Evolutionary conservation across 2,113 vertebrate genomes (phyloP).

Genomic region (Myotis yumanensis): DNA sequence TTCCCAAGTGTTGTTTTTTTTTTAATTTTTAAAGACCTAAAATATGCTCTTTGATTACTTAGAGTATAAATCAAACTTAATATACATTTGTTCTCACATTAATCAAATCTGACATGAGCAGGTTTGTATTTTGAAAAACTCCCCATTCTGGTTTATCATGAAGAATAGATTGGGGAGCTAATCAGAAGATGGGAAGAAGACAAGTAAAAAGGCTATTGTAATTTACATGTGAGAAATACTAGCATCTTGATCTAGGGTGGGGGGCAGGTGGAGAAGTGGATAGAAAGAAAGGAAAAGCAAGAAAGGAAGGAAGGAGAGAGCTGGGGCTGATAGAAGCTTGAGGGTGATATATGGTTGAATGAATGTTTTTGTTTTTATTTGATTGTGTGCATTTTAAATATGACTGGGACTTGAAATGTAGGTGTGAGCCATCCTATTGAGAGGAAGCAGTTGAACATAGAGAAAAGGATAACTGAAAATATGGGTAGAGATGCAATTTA

Average conservation of each 20-base stretch:
- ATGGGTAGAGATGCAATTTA: not conserved
- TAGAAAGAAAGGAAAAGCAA: not conserved
- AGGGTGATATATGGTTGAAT: not conserved
- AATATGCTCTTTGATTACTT: not conserved
- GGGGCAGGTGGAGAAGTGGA: not conserved
- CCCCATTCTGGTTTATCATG: not conserved
- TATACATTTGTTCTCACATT: not conserved
- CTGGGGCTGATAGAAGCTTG: not conserved
- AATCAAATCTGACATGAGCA: not conserved
- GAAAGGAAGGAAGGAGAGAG: too few species aligned
- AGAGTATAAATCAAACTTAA: not conserved
- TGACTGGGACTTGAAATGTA: not conserved
- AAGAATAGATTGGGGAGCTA: not conserved
- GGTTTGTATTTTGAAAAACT: not conserved
- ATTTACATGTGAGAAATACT: not conserved
- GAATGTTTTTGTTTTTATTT: conserved; percentile 10
- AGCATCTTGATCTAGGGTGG: not conserved
- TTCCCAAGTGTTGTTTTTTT: not conserved
- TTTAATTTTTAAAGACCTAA: not conserved
- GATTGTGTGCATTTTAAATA: conserved; percentile 31
- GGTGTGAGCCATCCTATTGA: not conserved
- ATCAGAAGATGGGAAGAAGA: not conserved
- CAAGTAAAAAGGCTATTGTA: not conserved
- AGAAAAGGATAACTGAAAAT: not conserved
- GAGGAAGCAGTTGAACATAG: not conserved